These are phyloP conservation scores for Drosophila limbata DNA, from an alignment of 2,888 invertebrate species.

Conservation along the genomic window DNA sequence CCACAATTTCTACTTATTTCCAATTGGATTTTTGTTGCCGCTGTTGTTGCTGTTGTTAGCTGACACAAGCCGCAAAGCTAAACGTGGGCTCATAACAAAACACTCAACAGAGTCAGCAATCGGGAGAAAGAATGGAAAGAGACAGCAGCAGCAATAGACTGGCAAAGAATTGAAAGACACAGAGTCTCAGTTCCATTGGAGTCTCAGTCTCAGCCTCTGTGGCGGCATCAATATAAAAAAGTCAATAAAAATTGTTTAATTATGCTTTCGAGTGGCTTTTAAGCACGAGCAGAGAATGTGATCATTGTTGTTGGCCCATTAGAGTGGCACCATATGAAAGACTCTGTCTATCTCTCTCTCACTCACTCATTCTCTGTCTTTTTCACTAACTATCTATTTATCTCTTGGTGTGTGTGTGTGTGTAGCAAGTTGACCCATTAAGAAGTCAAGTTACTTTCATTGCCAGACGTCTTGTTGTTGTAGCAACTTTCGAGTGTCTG, in stretches of 20 bases:
- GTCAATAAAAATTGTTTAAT: constrained; percentile 80
- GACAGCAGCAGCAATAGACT: constrained; percentile 32
- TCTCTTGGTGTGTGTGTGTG: constrained; percentile 27
- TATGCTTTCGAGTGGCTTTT: constrained; percentile 75
- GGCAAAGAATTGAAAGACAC: constrained; percentile 41
- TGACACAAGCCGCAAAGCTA: constrained; percentile 57
- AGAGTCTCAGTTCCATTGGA: constrained; percentile 32
- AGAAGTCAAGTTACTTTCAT: constrained; percentile 62
- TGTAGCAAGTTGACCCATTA: constrained; percentile 64
- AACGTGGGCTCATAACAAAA: constrained; percentile 56
- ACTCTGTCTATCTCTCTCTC: constrained; percentile 3
- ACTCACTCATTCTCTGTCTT: background rate
- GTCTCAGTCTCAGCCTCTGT: constrained; percentile 33
- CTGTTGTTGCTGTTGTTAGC: constrained; percentile 21
- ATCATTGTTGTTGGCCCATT: constrained; percentile 68
- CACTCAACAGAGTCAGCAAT: constrained; percentile 25
- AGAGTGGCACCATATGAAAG: constrained; percentile 50
- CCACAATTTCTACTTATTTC: constrained; percentile 65
- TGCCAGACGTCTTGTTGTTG: constrained; percentile 38
- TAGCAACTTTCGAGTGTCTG: constrained; percentile 46
- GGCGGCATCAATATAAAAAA: constrained; percentile 74
- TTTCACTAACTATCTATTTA: background rate
- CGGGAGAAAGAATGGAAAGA: constrained; percentile 41
- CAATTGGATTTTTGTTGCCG: constrained; percentile 54
- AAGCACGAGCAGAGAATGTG: constrained; percentile 72